Evolutionary conservation across 2,113 vertebrate genomes (phyloP).

Genomic region (Labeo catla): DNA sequence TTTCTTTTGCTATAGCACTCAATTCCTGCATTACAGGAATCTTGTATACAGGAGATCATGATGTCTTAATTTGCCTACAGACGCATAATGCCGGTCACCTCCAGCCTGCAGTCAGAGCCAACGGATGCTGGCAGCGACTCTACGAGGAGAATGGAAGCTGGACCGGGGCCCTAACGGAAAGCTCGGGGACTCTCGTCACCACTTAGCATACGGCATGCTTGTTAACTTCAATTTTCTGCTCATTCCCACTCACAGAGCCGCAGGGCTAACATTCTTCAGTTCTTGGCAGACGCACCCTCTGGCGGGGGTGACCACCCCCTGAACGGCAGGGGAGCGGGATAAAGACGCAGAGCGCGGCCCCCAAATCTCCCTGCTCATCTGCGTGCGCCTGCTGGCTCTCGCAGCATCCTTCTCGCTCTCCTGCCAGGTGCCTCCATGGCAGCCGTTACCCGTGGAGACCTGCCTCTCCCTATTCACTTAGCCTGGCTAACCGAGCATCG

Average conservation of each 20-base stretch:
- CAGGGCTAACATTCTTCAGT: conserved; percentile 66
- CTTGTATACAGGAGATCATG: conserved; percentile 19
- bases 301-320: conserved; percentile 68
- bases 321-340: conserved; percentile 55
- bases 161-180: conserved; percentile 71
- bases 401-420: conserved; percentile 61
- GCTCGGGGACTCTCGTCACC: conserved; percentile 69
- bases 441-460: conserved; percentile 67
- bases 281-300: conserved; percentile 65
- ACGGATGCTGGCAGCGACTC: conserved; percentile 46
- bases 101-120: conserved; percentile 46
- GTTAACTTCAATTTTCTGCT: conserved; percentile 81
- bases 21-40: neutral
- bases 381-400: conserved; percentile 57
- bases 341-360: conserved; percentile 29
- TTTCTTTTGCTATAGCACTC: neutral
- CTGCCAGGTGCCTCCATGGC: conserved; percentile 73
- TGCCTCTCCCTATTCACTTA: conserved; percentile 65
- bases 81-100: conserved; percentile 43
- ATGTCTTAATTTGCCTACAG: conserved; percentile 46
- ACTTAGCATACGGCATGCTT: conserved; percentile 76
- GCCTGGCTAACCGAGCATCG: conserved; percentile 62
- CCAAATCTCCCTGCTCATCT: conserved; percentile 58
- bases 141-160: conserved; percentile 63
- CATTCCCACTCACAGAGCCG: conserved; percentile 68